These are phyloP conservation scores for Nasonovia ribisnigri DNA, from an alignment of 2,888 invertebrate species.

Conservation along the genomic window DNA sequence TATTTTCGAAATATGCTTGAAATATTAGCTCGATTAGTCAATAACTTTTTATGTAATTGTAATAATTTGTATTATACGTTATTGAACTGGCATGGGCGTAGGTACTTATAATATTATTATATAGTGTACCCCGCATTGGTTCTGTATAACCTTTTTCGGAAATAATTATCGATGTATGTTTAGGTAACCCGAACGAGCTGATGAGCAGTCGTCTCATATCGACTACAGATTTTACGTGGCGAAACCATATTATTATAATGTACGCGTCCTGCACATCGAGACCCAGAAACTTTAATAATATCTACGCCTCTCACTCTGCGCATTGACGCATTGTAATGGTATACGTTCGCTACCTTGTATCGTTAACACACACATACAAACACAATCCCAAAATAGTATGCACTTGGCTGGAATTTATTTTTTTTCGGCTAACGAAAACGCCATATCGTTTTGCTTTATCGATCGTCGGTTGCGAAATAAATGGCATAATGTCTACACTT, in stretches of 20 bases:
- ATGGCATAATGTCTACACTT: neutral
- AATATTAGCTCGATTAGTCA: neutral
- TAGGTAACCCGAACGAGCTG: neutral
- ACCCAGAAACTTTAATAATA: neutral
- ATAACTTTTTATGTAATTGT: neutral
- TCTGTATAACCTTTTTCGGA: neutral
- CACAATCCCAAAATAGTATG: neutral
- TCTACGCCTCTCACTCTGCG: neutral
- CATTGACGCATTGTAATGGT: neutral
- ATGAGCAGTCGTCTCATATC: neutral
- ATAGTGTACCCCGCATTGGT: neutral
- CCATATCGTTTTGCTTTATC: neutral
- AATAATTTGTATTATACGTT: neutral
- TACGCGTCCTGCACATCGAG: neutral
- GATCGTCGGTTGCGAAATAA: neutral
- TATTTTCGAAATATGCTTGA: neutral
- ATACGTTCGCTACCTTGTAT: neutral
- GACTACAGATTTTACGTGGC: neutral
- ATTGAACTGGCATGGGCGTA: neutral
- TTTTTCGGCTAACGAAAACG: neutral
- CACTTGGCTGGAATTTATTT: neutral
- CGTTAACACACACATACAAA: neutral
- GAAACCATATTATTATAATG: neutral
- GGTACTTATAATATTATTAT: neutral
- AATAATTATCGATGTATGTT: neutral